These are phyloP conservation scores for Dinomys branickii DNA, from an alignment of 2,113 vertebrate species.

Conservation along the genomic window DNA sequence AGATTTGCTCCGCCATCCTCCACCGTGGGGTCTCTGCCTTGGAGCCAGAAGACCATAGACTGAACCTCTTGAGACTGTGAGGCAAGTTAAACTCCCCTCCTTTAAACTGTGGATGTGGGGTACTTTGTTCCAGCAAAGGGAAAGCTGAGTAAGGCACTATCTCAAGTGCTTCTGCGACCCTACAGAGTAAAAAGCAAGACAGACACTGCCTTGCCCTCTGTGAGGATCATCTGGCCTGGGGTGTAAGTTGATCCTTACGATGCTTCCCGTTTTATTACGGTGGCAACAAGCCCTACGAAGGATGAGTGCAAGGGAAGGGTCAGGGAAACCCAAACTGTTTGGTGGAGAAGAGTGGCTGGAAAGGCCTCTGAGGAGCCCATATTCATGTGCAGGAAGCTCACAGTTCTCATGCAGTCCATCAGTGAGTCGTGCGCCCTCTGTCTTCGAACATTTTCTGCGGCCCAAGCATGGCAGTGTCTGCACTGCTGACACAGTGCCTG, in stretches of 20 bases:
- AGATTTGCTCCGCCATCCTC: neutral
- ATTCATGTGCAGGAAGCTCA: neutral
- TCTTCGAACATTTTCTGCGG: neutral
- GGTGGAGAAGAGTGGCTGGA: too few relatives aligned
- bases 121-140: neutral
- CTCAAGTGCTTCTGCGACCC: neutral
- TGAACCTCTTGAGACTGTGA: neutral
- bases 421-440: neutral
- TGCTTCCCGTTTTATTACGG: neutral
- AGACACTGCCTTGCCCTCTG: neutral
- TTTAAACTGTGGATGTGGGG: neutral
- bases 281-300: neutral
- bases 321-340: neutral
- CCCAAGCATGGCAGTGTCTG: neutral
- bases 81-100: neutral
- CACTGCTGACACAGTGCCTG: neutral
- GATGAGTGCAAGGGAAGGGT: neutral
- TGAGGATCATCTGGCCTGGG: neutral
- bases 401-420: neutral
- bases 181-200: neutral
- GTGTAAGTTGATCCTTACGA: neutral
- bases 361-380: neutral
- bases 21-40: neutral
- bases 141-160: neutral
- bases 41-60: neutral